Conservation (phyloP, 2,113 vertebrate species). For the Zapornia atra region DNA sequence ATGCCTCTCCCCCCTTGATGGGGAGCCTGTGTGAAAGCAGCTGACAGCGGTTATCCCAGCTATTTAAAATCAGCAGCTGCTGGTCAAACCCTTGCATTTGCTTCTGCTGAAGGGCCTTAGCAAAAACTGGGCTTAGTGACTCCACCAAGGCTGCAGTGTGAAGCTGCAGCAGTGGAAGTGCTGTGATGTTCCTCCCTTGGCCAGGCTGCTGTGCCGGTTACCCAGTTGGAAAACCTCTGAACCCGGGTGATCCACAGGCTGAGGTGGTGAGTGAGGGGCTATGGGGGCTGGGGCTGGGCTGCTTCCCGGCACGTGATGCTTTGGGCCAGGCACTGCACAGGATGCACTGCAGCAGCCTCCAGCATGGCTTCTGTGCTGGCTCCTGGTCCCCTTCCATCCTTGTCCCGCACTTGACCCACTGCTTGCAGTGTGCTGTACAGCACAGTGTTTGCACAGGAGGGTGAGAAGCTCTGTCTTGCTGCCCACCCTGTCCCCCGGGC, state of each 20-base stretch:
- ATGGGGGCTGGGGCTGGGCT: not conserved
- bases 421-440: not conserved
- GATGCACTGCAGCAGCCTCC: not conserved
- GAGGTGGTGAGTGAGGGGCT: not conserved
- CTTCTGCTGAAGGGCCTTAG: not conserved
- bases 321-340: not conserved
- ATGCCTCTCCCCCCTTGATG: not conserved
- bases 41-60: not conserved
- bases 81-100: not conserved
- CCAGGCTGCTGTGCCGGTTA: not conserved
- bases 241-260: fast-evolving
- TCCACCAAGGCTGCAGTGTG: not conserved
- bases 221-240: not conserved
- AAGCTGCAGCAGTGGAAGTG: not conserved
- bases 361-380: fast-evolving
- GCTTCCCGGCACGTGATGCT: not conserved
- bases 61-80: not conserved
- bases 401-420: fast-evolving
- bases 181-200: fast-evolving
- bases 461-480: not conserved
- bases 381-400: not conserved
- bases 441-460: not conserved
- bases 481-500: not conserved
- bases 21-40: not conserved
- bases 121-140: not conserved